Evolutionary conservation across 2,797 vertebrate species (phyloP).

Genomic region (Helicolenus hilgendorfi): DNA sequence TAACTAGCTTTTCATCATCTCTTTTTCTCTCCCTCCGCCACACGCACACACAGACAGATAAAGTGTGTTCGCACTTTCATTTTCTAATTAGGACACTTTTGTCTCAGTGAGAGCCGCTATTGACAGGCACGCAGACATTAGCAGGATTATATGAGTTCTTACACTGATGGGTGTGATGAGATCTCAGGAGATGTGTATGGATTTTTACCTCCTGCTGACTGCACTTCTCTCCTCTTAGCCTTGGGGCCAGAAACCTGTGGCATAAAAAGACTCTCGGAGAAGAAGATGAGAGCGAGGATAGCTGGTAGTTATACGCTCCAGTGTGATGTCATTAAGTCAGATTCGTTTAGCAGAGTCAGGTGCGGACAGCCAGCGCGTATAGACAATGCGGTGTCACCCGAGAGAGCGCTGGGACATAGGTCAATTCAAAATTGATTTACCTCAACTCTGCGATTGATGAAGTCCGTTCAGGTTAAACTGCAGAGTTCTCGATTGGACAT

Average conservation of each 20-base stretch:
- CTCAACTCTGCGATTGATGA: slow-evolving; percentile 86
- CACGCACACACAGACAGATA: slow-evolving; percentile 22
- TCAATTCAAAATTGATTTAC: slow-evolving; percentile 89
- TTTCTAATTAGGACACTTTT: slow-evolving; percentile 75
- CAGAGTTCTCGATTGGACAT: slow-evolving; percentile 82
- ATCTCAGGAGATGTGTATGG: slow-evolving; percentile 77
- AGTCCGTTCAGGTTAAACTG: slow-evolving; percentile 88
- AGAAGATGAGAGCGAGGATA: slow-evolving; percentile 40
- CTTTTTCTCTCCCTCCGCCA: background rate
- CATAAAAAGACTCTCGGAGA: slow-evolving; percentile 25
- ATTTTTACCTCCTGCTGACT: slow-evolving; percentile 78
- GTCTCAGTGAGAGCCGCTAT: slow-evolving; percentile 67
- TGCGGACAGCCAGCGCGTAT: slow-evolving; percentile 74
- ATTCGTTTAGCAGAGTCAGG: slow-evolving; percentile 78
- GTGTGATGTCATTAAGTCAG: slow-evolving; percentile 77
- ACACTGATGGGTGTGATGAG: slow-evolving; percentile 76
- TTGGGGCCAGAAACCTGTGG: slow-evolving; percentile 70
- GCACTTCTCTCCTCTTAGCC: slow-evolving; percentile 59
- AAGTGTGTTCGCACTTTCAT: slow-evolving; percentile 57
- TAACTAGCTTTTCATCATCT: slow-evolving; percentile 52
- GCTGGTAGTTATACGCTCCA: slow-evolving; percentile 59
- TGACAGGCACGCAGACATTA: slow-evolving; percentile 74
- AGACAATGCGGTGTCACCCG: slow-evolving; percentile 81
- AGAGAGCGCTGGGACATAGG: slow-evolving; percentile 76
- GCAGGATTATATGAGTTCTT: slow-evolving; percentile 76